A percentile compares a stretch with the other conserved stretches of the same genome.
These are phyloP conservation scores for Crypturellus undulatus DNA, from an alignment of 2,113 vertebrate genomes.

Conservation along the genomic window DNA sequence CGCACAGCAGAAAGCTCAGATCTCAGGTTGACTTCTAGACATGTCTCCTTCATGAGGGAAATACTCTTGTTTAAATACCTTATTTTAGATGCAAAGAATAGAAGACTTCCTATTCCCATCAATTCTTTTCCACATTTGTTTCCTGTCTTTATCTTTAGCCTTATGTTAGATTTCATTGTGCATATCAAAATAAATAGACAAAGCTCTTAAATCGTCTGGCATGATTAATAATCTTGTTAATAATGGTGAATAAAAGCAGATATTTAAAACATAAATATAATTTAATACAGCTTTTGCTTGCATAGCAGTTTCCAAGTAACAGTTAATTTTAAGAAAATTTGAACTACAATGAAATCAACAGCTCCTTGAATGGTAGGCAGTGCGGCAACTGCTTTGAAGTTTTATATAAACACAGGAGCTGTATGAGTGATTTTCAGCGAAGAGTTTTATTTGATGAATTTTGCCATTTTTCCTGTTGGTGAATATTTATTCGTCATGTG, in stretches of 20 bases:
- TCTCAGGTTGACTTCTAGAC: background rate
- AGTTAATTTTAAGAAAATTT: background rate
- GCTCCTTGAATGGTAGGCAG: background rate
- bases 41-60: background rate
- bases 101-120: background rate
- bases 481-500: slow-evolving; percentile 32
- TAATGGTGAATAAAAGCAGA: background rate
- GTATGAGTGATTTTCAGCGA: slow-evolving; percentile 9
- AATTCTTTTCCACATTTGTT: background rate
- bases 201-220: background rate
- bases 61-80: no score
- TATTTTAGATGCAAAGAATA: background rate
- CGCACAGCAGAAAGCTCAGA: background rate
- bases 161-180: background rate
- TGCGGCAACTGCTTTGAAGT: background rate
- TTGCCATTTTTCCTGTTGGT: background rate
- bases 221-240: background rate
- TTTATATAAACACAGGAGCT: background rate
- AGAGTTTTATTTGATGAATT: slow-evolving; percentile 38
- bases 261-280: background rate
- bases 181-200: background rate
- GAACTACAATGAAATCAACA: background rate
- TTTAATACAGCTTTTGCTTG: background rate
- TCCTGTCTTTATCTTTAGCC: background rate
- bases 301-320: background rate